Evolutionary conservation across 2,113 vertebrate species (phyloP), one percentile per base, ranked within the genome.

Genomic region (Agelaius phoeniceus): DNA sequence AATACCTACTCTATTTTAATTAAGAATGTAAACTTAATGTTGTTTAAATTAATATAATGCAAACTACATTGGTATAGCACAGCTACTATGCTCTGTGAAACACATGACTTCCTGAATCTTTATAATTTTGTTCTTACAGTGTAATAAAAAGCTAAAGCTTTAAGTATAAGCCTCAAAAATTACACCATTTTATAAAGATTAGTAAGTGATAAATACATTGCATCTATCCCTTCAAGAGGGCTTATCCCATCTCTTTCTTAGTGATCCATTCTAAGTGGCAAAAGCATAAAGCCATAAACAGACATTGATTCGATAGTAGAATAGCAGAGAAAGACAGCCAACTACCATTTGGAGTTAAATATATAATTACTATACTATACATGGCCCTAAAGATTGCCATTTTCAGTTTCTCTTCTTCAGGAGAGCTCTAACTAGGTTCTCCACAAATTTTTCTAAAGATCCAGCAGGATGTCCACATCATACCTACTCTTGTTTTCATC

Each of bases 1-100:
- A 92, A 84, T 89, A 61, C 28, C 78, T 52, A 7, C 8, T 62
- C 28, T 54, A 11, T 96, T 95, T 96, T 76, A 95, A 91, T 92
- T 92, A 89, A 54, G 63, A 48, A 28, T 88, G 81, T 72, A 87
- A 88, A 87, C 21, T 24, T 57, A 44, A 69, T 76, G 59, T 69
- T 92, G 35, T 58, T 75, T 46, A 59, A 71, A 35, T 73, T 13
- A 88, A 37, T 83, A 15, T 8, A 44, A 19, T 66, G 65, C 93
- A 69, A 79, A 39, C 39, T 16, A 39, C 8, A 30, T 67, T 76
- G 12, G 67, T 68, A 24, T 21, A 65, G 31, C 10, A 43, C 26
- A 78, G 35, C 81, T 65, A 18, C 30, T 73, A 6, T 46, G 43
- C 14, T 52, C 28, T 49, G 6, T n/a, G 79, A 82, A 71, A 30